Base-by-base conservation (phyloP, 1,140 invertebrate species). In the Octopus bimaculoides region DNA sequence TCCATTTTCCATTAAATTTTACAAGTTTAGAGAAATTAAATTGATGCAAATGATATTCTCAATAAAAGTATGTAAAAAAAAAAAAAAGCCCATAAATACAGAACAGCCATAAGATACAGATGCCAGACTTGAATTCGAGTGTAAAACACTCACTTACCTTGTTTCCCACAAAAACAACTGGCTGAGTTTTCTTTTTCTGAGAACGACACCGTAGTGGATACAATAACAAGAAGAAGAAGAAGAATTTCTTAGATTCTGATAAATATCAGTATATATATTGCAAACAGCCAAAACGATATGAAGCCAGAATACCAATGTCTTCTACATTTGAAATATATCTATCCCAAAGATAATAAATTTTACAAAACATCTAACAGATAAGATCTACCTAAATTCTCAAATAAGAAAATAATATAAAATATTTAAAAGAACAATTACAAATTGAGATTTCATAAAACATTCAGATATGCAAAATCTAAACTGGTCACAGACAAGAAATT, bases 121-220 rank as follows among this genome's bases (percentile, higher is more conserved):
- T 9, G 56, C 56, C 56, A 61, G 17, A 61, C 9, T 61, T 61
- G 56, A 9, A 61, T 9, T 17, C 56, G 56, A 61, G 17, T 17
- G 9, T 17, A 61, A 61, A 61, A 61, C 56, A 61, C 56, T 61
- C 17, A 61, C 56, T 61, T 61, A 61, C 56, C 56, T 61, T 61
- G 56, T 17, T 61, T 61, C 9, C 56, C 56, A 61, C 56, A 61
- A 61, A 61, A 61, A 61, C 17, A 61, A 61, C 56, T 61, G 56
- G 56, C 56, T 61, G 56, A 61, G 56, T 61, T 61, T 61, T 61
- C 56, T 61, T 61, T 61, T 61, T 61, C 56, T 61, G 56, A 61
- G 56, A 61, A 61, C 56, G 56, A 61, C 17, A 61, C 17, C 17
- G 56, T 61, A 61, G 56, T 61, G 56, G 56, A 61, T 61, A 61